These are phyloP conservation scores for Phymatocera aterrima DNA, from an alignment of 2,888 invertebrate species.

Conservation along the genomic window DNA sequence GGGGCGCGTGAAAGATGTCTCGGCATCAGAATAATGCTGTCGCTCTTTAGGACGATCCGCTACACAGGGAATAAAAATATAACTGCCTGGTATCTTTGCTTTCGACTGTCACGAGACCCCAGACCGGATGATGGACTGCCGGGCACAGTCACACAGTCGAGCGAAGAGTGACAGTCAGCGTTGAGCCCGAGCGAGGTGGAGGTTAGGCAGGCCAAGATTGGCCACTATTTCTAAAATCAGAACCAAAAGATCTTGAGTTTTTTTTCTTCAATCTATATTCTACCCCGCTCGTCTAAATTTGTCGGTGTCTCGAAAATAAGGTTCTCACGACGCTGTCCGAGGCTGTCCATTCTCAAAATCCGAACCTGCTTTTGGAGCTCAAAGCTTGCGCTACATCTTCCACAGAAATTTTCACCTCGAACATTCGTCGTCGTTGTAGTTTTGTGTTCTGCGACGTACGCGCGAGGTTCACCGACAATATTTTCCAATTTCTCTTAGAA, in stretches of 20 bases:
- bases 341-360: no score
- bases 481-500: no score
- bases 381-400: no score
- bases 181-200: not conserved
- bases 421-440: no score
- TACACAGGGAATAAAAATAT: conserved; percentile 58
- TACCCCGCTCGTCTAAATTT: not conserved
- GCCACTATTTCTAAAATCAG: conserved; percentile 13
- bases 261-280: not conserved
- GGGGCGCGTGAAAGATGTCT: not conserved
- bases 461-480: no score
- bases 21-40: not conserved
- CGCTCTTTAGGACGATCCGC: not conserved
- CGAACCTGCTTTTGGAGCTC: no score
- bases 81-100: conserved; percentile 54
- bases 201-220: conserved; percentile 1
- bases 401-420: no score
- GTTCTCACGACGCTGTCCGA: not conserved
- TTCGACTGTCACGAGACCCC: conserved; percentile 60
- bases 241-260: not conserved
- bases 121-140: conserved; percentile 44
- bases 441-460: no score
- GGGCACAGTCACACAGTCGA: conserved; percentile 14
- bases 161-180: conserved; percentile 33
- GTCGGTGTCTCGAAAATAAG: not conserved